phyloP scores from a whole-genome alignment of 2,888 invertebrate species.

The Neoascia interrupta region DNA sequence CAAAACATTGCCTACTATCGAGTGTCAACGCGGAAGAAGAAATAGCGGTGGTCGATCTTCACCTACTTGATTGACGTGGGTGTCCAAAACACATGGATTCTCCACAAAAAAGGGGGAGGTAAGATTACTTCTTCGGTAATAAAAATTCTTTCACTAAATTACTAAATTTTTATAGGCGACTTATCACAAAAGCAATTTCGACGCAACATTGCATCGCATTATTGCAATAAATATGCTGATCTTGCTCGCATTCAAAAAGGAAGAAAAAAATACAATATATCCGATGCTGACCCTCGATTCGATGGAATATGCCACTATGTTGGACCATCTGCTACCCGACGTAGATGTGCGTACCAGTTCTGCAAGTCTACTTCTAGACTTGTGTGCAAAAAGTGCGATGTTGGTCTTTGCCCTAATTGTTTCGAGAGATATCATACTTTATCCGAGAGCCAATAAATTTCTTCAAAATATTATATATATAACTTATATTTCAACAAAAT shows the following conservation, averaged over 20 bases:
- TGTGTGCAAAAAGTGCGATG: not conserved
- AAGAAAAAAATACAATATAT: not conserved
- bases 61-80: slow-evolving; percentile 8
- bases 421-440: not conserved
- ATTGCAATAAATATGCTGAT: not conserved
- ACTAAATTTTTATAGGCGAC: not conserved
- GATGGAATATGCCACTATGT: not conserved
- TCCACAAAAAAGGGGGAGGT: too few relatives aligned
- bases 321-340: not conserved
- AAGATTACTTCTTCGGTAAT: too few relatives aligned
- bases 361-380: not conserved
- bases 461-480: too few relatives aligned
- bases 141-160: too few relatives aligned
- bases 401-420: not conserved
- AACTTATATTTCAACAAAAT: too few relatives aligned
- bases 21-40: slow-evolving; percentile 70
- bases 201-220: not conserved
- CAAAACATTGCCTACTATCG: slow-evolving; percentile 70
- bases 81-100: slow-evolving; percentile 13
- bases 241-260: too few relatives aligned
- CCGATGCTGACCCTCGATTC: not conserved
- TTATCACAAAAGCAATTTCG: not conserved
- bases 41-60: slow-evolving; percentile 57
- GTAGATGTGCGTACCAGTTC: not conserved
- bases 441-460: too few relatives aligned